Base-by-base conservation (phyloP, 2,888 invertebrate species). In the Arge pagana region DNA sequence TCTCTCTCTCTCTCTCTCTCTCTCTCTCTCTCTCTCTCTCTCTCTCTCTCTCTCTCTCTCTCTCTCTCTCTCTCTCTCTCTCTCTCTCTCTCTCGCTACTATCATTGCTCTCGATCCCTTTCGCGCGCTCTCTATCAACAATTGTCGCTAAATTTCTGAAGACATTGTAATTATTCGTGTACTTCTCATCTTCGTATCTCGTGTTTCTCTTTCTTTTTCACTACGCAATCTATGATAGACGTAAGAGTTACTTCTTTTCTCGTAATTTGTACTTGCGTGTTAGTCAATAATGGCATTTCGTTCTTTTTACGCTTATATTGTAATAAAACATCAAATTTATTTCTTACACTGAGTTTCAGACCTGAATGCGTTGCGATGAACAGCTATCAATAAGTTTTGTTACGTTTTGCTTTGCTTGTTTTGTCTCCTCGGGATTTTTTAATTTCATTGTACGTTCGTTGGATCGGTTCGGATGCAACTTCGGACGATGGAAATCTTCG, bases 211-310 rank as follows among this genome's bases (percentile, higher is more conserved):
- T 7, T 33, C 24, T 33, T 13, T 33, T 33, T 45, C 55, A 65
- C 68, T 68, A 71, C 61, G 63, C 68, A 70, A 70, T 69, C 67
- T 70, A 71, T 65, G 65, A 71, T 71, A 71, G 62, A 65, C 60
- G 66, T 65, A 70, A 67, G 67, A 64, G 62, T 69, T 64, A 64
- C 43, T 39, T 59, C 56, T 57, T 60, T 61, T 58, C 66, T 64
- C 68, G 68, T 72, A 73, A 75, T 76, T 76, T 76, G 76, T 76
- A 76, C 76, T 76, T 74, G 72, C 66, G 71, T 68, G 65, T 71
- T 69, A 71, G 65, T 70, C 57, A 66, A 66, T 71, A 72, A 72
- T 74, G 76, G 72, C 72, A 68, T 72, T 69, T 68, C 62, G 62
- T 56, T 60, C n/a, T n/a, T 60, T 54, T 52, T 61, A 61, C 58